These are phyloP conservation scores for Sarcophaga variegata DNA, from an alignment of 2,888 invertebrate species.

Conservation along the genomic window DNA sequence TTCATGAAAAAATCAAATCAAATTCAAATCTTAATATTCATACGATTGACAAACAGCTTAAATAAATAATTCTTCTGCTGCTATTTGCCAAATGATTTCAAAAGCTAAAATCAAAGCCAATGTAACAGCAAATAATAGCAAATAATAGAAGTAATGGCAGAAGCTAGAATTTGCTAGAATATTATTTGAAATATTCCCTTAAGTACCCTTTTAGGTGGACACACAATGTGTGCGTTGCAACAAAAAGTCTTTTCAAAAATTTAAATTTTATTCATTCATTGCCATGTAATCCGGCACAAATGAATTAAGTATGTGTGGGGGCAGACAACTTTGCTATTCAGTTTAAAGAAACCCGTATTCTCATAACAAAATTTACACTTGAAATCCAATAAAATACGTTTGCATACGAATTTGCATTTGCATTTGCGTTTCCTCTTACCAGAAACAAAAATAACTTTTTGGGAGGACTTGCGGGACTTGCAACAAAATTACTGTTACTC, in stretches of 20 bases:
- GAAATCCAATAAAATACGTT: not conserved
- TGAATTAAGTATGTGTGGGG: not conserved
- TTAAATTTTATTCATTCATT: constrained; percentile 8
- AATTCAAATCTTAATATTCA: constrained; percentile 18
- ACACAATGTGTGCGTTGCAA: too few species aligned
- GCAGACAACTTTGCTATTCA: constrained; percentile 53
- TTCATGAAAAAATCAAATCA: not conserved
- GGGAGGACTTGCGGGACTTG: not conserved
- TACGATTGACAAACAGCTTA: not conserved
- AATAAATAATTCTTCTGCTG: not conserved
- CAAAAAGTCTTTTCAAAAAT: too few species aligned
- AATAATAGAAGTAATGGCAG: too few species aligned
- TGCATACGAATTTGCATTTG: not conserved
- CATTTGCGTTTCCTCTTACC: not conserved
- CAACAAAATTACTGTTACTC: constrained; percentile 9
- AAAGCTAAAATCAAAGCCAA: too few species aligned
- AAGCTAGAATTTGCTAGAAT: too few species aligned
- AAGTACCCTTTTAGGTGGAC: too few species aligned
- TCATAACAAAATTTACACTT: constrained; percentile 18
- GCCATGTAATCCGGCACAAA: constrained; percentile 17
- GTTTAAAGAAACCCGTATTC: constrained; percentile 29
- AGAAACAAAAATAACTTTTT: not conserved
- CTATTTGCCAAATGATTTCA: not conserved
- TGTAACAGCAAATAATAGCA: too few species aligned
- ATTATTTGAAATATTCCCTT: too few species aligned